These are phyloP conservation scores for Megastigmus dorsalis DNA, from an alignment of 2,888 invertebrate species.

Conservation along the genomic window DNA sequence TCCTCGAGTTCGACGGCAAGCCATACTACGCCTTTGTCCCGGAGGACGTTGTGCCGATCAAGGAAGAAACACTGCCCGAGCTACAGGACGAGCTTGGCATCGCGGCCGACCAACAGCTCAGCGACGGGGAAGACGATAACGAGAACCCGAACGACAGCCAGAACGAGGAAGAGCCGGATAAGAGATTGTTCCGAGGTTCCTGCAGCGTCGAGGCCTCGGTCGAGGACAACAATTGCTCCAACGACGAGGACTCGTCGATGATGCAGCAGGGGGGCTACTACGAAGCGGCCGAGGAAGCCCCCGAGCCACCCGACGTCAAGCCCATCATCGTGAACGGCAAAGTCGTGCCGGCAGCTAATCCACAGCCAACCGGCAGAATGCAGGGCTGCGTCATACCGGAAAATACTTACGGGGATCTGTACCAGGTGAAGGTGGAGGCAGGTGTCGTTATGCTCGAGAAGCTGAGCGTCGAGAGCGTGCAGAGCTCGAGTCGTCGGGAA, in stretches of 20 bases:
- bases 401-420: constrained; percentile 60
- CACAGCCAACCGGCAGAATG: background rate
- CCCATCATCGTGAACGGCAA: constrained; percentile 59
- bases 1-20: constrained; percentile 72
- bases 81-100: constrained; percentile 29
- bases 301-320: constrained; percentile 57
- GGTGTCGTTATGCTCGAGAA: constrained; percentile 66
- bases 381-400: constrained; percentile 5
- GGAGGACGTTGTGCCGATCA: constrained; percentile 65
- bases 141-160: background rate
- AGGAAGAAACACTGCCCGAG: constrained; percentile 61
- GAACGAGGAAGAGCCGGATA: background rate
- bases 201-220: background rate
- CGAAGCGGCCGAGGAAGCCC: constrained; percentile 45
- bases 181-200: too few relatives aligned
- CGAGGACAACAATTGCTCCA: constrained; percentile 28
- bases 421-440: constrained; percentile 68
- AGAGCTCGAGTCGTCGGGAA: constrained; percentile 44
- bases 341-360: background rate
- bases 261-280: background rate
- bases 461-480: constrained; percentile 21
- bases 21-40: constrained; percentile 73
- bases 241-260: constrained; percentile 41
- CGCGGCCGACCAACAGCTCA: background rate
- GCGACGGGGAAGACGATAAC: constrained; percentile 37